A percentile compares a stretch with the other conserved stretches of the same genome.
These are phyloP conservation scores for Dendrolimus pini DNA, from an alignment of 2,888 invertebrate genomes.

Conservation along the genomic window DNA sequence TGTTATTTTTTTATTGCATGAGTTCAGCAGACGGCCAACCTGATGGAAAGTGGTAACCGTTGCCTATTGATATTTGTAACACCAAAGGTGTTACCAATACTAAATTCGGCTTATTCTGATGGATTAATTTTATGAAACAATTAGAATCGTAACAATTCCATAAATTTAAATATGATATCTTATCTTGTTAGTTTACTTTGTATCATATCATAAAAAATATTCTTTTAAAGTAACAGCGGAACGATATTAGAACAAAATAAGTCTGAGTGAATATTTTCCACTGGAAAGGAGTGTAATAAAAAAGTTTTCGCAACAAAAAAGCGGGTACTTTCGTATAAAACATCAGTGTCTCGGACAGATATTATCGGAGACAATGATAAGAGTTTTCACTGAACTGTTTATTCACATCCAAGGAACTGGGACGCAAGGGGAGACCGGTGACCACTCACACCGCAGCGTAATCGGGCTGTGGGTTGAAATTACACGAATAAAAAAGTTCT, in stretches of 20 bases:
- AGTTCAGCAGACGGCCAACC: too few relatives aligned
- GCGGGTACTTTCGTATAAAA: constrained; percentile 17
- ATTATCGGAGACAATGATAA: constrained; percentile 54
- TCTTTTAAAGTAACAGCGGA: not conserved
- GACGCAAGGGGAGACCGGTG: constrained; percentile 9
- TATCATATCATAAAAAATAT: not conserved
- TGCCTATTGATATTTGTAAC: too few relatives aligned
- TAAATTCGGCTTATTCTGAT: too few relatives aligned
- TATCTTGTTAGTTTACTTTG: too few relatives aligned
- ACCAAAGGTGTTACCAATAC: too few relatives aligned
- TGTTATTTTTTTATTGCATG: too few relatives aligned
- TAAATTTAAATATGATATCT: too few relatives aligned
- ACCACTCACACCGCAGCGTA: constrained; percentile 28
- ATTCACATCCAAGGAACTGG: constrained; percentile 34
- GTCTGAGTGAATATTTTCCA: not conserved
- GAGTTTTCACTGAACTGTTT: constrained; percentile 55
- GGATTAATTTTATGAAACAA: too few relatives aligned
- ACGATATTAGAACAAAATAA: not conserved
- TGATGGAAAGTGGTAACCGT: too few relatives aligned
- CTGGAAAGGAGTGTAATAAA: not conserved
- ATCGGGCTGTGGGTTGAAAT: not conserved
- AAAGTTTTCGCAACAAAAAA: constrained; percentile 12
- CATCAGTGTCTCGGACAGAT: constrained; percentile 41
- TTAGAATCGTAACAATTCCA: too few relatives aligned
- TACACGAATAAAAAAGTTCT: too few relatives aligned